Percentiles rank a stretch among this genome's conserved stretches.
phyloP scores from a whole-genome alignment of 2,888 invertebrate species.

The Xanthia icteritia region DNA sequence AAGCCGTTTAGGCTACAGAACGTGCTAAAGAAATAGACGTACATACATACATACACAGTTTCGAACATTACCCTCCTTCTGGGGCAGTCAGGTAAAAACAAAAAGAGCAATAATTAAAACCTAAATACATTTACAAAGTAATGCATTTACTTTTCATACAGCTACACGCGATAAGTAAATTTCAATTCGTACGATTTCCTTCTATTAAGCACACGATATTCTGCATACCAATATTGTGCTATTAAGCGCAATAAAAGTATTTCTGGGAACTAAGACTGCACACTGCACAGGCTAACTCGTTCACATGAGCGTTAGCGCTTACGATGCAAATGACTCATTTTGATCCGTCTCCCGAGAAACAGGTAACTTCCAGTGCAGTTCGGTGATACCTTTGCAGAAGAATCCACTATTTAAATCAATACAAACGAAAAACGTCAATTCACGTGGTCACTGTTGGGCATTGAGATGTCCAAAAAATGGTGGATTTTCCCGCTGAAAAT shows the following conservation, averaged over 20 bases:
- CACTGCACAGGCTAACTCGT: slow-evolving; percentile 6
- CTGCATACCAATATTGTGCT: slow-evolving; percentile 24
- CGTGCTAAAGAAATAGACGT: too few species aligned
- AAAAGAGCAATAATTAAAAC: not conserved
- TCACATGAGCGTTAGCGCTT: slow-evolving; percentile 9
- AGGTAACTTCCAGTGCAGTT: not conserved
- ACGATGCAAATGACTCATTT: slow-evolving; percentile 39
- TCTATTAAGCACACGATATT: slow-evolving; percentile 17
- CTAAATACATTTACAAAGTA: not conserved
- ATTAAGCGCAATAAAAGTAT: slow-evolving; percentile 32
- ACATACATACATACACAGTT: too few species aligned
- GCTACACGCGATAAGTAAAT: slow-evolving; percentile 41
- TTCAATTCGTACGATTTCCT: slow-evolving; percentile 38
- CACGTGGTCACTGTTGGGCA: not conserved
- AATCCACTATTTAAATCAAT: not conserved
- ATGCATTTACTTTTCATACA: not conserved
- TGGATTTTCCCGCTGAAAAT: not conserved
- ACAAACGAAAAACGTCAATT: not conserved
- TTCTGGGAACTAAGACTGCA: slow-evolving; percentile 42
- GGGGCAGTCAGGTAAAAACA: not conserved
- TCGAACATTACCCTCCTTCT: too few species aligned
- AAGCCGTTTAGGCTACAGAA: too few species aligned
- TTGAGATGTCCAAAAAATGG: not conserved
- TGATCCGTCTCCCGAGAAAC: not conserved
- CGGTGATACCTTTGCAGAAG: not conserved